phyloP scores from a whole-genome alignment of 2,113 vertebrate species.

The Aspidoscelis tigris region DNA sequence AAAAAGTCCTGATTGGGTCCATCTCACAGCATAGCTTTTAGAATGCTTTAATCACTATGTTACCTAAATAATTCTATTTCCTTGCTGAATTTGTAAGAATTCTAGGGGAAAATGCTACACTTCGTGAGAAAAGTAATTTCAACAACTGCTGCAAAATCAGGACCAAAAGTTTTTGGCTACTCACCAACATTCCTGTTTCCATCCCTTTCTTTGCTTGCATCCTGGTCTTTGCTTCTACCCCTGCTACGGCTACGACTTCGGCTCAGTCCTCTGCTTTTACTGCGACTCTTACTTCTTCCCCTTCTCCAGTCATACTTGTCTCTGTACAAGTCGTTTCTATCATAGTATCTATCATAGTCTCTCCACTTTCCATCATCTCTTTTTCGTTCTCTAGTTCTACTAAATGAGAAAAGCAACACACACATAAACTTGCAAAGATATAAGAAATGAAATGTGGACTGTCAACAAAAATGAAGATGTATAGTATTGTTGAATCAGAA shows the following conservation, averaged over 20 bases:
- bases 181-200: constrained; percentile 71
- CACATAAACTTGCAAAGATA: neutral
- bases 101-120: neutral
- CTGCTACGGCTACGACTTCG: constrained; percentile 82
- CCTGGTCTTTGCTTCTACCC: constrained; percentile 83
- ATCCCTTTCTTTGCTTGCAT: constrained; percentile 76
- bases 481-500: constrained; percentile 14
- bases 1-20: constrained; percentile 44
- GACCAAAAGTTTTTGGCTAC: rapidly evolving
- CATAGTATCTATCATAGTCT: constrained; percentile 89
- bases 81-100: neutral
- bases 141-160: neutral
- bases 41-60: constrained; percentile 39
- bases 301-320: constrained; percentile 94
- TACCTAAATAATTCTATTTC: constrained; percentile 31
- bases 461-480: neutral
- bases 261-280: constrained; percentile 82
- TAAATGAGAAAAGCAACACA: neutral
- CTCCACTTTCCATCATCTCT: constrained; percentile 95
- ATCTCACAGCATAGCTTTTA: constrained; percentile 28
- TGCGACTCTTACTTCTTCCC: constrained; percentile 88
- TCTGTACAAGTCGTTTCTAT: constrained; percentile 86
- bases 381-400: constrained; percentile 89
- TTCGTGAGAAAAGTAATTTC: rapidly evolving
- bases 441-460: no score